Evolutionary conservation across 2,797 vertebrate species (phyloP).

Genomic region (Anniella stebbinsi): DNA sequence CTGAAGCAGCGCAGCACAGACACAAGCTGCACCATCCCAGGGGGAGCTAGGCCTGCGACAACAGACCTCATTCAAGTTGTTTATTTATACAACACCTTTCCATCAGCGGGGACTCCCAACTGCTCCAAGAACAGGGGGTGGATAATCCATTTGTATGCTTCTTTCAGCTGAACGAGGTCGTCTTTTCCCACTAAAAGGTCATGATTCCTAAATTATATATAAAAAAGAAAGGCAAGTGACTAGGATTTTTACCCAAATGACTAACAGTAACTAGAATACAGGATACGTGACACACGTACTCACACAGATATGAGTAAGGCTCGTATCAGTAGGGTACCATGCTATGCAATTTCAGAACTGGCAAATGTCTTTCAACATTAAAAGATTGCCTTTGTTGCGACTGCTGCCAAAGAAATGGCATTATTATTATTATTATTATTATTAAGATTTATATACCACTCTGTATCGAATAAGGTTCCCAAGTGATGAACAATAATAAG

Average conservation of each 20-base stretch:
- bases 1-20: background rate
- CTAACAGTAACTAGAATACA: background rate
- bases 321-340: background rate
- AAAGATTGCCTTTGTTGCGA: background rate
- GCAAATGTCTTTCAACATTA: background rate
- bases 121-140: conserved; percentile 85
- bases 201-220: conserved; percentile 79
- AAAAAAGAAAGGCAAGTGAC: conserved; percentile 52
- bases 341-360: background rate
- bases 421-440: too few species aligned
- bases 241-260: background rate
- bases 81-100: conserved; percentile 82
- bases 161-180: conserved; percentile 92
- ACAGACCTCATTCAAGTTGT: background rate
- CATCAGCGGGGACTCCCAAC: conserved; percentile 86
- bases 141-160: conserved; percentile 94
- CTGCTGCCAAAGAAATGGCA: too few species aligned
- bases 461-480: too few species aligned
- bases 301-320: background rate
- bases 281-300: too few species aligned
- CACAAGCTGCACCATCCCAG: background rate
- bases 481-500: too few species aligned
- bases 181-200: conserved; percentile 84
- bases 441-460: too few species aligned
- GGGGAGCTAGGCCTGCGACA: background rate